phyloP scores from a whole-genome alignment of 2,888 invertebrate genomes.

The Uropetala carovei region DNA sequence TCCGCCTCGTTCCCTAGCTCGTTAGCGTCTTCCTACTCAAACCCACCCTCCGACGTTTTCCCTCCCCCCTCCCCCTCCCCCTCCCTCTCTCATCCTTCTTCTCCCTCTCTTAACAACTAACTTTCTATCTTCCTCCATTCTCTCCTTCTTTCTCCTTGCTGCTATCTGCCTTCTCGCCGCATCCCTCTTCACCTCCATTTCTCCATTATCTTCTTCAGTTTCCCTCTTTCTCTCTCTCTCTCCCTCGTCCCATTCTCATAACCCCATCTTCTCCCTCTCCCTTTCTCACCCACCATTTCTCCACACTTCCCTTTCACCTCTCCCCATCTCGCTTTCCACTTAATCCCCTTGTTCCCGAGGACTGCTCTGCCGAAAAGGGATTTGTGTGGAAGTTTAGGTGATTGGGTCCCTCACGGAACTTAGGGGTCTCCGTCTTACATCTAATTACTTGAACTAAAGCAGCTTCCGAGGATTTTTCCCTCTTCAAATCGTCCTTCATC shows the following conservation, averaged over 20 bases:
- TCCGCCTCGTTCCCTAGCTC: conserved; percentile 36
- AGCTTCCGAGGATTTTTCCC: conserved; percentile 54
- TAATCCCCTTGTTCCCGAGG: conserved; percentile 50
- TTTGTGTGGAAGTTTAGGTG: conserved; percentile 64
- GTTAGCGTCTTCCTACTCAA: conserved; percentile 42
- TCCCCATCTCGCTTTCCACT: not conserved
- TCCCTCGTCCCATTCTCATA: not conserved
- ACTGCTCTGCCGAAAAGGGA: conserved; percentile 56
- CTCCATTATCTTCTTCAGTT: not conserved
- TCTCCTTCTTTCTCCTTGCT: not conserved
- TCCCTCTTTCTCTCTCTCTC: not conserved
- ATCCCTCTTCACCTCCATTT: not conserved
- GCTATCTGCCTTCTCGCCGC: not conserved
- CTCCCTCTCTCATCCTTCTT: conserved; percentile 17
- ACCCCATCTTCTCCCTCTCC: no score
- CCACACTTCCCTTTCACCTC: conserved; percentile 27
- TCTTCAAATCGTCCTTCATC: conserved; percentile 44
- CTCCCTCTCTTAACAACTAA: not conserved
- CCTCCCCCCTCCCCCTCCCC: not conserved
- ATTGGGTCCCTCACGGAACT: conserved; percentile 60
- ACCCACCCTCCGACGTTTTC: not conserved
- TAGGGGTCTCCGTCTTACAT: conserved; percentile 61
- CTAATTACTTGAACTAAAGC: conserved; percentile 63
- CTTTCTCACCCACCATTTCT: conserved; percentile 15
- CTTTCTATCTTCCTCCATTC: not conserved